Conservation (phyloP, 2,888 invertebrate genomes). For the Synanthedon formicaeformis region DNA sequence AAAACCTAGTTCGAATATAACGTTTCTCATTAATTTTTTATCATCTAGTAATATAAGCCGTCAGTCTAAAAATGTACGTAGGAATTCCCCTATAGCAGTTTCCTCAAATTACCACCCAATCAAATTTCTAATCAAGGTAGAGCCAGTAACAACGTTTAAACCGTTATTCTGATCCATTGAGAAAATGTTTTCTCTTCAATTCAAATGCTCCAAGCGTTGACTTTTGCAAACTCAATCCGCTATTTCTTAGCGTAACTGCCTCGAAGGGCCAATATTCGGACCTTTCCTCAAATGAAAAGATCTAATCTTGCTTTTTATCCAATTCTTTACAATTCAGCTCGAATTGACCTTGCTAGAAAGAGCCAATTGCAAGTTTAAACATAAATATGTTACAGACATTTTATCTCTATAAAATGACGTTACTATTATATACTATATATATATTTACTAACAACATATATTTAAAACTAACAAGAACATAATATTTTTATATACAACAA, state of each 20-base stretch:
- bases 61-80: no score
- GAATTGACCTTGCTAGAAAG: slow-evolving; percentile 33
- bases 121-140: not conserved
- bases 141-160: not conserved
- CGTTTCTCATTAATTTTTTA: no score
- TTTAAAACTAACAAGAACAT: no score
- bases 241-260: slow-evolving; percentile 26
- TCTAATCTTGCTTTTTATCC: slow-evolving; percentile 47
- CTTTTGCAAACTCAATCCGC: slow-evolving; percentile 31
- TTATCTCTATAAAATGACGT: no score
- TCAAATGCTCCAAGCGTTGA: slow-evolving; percentile 16
- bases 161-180: not conserved
- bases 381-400: slow-evolving; percentile 16
- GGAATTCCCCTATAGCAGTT: not conserved
- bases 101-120: not conserved
- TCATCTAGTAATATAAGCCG: no score
- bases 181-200: not conserved
- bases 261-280: slow-evolving; percentile 42
- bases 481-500: no score
- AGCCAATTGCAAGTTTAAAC: slow-evolving; percentile 22
- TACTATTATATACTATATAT: no score
- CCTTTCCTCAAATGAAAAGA: slow-evolving; percentile 50
- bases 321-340: slow-evolving; percentile 32
- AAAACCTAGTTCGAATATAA: no score
- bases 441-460: no score